Conservation (phyloP, 2,113 vertebrate genomes). For the Ranitomeya variabilis region DNA sequence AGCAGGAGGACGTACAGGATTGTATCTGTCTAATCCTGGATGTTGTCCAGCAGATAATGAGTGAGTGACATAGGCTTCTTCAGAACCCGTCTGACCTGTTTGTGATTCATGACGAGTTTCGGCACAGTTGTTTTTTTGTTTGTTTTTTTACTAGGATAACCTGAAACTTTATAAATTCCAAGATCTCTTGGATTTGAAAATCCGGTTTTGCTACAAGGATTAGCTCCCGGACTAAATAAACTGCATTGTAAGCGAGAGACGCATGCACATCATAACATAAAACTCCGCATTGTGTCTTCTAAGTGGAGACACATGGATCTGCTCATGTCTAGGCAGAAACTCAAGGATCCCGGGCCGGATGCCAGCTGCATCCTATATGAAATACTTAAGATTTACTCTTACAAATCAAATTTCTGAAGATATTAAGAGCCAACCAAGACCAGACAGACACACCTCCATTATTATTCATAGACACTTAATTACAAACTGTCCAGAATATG, state of each 20-base stretch:
- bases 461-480: not conserved
- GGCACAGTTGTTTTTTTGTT: not conserved
- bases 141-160: conserved; percentile 20
- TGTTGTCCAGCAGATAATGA: not conserved
- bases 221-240: conserved; percentile 3
- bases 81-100: conserved; percentile 45
- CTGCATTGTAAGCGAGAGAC: not conserved
- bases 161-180: conserved; percentile 42
- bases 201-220: conserved; percentile 46
- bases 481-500: not conserved
- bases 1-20: not conserved
- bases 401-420: not conserved
- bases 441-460: not conserved
- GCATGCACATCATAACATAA: not conserved
- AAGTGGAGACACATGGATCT: not conserved
- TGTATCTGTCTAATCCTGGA: not conserved
- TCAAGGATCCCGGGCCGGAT: not conserved
- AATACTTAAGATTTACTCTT: not conserved
- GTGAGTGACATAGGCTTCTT: not conserved
- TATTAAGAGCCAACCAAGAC: not conserved
- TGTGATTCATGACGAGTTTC: conserved; percentile 33
- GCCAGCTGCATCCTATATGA: not conserved
- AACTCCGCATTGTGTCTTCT: not conserved
- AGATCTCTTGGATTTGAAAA: conserved; percentile 2
- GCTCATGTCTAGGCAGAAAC: not conserved